These are phyloP conservation scores for Meiosimyza decipiens DNA, from an alignment of 2,888 invertebrate genomes.

Conservation along the genomic window DNA sequence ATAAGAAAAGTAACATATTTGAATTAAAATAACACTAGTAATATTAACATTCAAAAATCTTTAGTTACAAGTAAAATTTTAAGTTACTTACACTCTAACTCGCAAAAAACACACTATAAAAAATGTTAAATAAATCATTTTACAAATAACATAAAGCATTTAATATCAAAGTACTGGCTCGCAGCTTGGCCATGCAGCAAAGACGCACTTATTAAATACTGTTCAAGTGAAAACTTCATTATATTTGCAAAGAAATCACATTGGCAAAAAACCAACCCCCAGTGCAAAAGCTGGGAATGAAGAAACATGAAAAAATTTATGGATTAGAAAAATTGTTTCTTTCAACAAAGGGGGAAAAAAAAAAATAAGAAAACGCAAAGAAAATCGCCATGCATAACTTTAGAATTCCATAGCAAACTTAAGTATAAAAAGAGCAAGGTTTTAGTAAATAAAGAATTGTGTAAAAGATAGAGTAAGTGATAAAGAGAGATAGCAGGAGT, in stretches of 20 bases:
- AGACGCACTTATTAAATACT: conserved; percentile 1
- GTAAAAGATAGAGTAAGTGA: conserved; percentile 11
- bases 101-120: not conserved
- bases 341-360: conserved; percentile 38
- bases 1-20: too few relatives aligned
- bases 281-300: too few relatives aligned
- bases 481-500: not conserved
- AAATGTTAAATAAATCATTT: too few relatives aligned
- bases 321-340: conserved; percentile 38
- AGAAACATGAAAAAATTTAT: conserved; percentile 20
- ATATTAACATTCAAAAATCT: too few relatives aligned
- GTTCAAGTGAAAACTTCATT: not conserved
- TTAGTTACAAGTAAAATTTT: not conserved
- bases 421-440: conserved; percentile 40
- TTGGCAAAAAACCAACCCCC: too few relatives aligned
- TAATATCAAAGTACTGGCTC: too few relatives aligned
- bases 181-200: too few relatives aligned
- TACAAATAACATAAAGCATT: too few relatives aligned
- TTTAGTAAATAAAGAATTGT: conserved; percentile 25
- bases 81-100: not conserved
- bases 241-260: not conserved
- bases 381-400: conserved; percentile 36
- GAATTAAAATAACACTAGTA: too few relatives aligned
- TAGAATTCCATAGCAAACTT: conserved; percentile 30
- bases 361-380: conserved; percentile 27